Conservation (phyloP, 2,113 vertebrate species). For the Oryzias celebensis region DNA sequence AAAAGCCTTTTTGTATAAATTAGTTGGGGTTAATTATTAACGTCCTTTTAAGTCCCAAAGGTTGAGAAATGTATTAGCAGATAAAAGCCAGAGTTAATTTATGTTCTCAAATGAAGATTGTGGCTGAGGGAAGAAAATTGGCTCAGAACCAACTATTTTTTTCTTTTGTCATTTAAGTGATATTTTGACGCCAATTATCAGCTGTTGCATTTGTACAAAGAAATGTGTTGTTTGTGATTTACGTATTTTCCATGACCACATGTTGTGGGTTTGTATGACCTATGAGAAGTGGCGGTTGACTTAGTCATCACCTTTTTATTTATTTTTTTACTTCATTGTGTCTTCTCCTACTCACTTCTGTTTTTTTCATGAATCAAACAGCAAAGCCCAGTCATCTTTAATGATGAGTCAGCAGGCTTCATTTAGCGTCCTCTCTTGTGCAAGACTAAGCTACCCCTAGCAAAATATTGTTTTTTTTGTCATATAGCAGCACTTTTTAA, state of each 20-base stretch:
- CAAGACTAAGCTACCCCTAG: conserved; percentile 7
- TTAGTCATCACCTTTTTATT: conserved; percentile 17
- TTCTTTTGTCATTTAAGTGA: no score
- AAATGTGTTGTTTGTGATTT: no score
- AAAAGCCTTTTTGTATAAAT: conserved; percentile 34
- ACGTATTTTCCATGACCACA: not conserved
- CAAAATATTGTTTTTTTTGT: not conserved
- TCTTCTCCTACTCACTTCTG: conserved; percentile 8
- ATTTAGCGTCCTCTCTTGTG: conserved; percentile 10
- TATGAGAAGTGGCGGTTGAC: conserved; percentile 31
- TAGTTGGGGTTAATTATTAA: conserved; percentile 61
- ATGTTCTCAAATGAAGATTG: conserved; percentile 14
- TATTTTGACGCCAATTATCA: no score
- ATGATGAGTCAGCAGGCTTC: conserved; percentile 25
- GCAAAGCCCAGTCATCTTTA: conserved; percentile 23
- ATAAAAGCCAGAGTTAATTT: conserved; percentile 51
- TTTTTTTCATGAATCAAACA: conserved; percentile 12
- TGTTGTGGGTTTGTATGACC: conserved; percentile 5
- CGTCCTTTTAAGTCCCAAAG: conserved; percentile 32
- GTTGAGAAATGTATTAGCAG: conserved; percentile 27
- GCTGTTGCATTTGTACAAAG: no score
- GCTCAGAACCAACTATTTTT: not conserved
- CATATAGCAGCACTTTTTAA: not conserved
- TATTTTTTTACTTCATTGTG: not conserved
- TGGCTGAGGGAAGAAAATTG: not conserved